Base-by-base conservation (phyloP, 1,140 invertebrate genomes). In the Lucilia sericata region DNA sequence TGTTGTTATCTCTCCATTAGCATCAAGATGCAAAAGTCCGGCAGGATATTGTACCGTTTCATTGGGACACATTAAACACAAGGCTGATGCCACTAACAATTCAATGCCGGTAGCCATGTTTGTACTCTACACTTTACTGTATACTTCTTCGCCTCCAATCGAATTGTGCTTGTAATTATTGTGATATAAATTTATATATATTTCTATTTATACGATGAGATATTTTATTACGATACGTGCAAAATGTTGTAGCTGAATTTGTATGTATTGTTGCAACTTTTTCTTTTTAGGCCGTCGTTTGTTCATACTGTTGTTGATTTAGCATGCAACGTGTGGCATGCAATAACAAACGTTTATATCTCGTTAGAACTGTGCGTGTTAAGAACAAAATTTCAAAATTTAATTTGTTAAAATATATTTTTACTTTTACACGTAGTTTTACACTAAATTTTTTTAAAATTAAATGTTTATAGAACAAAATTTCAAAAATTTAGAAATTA, bases 21-120 rank as follows among this genome's bases (percentile, higher is more conserved):
- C 70, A 36, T 65, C 55, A n/a, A 85, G 36, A 13, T 34, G 17
- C 12, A 84, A 65, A 5, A 84, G 74, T 9, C 74, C 60, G 8
- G 34, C n/a, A 3, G 83, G 74, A 74, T 82, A 34, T 5, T 47
- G 42, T 55, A 82, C 21, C 5, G 5, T 85, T 3, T 85, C 84
- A 49, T 88, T 87, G 0, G 89, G 85, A 86, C 89, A 90, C n/a
- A 85, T 83, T 5, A 84, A 25, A 30, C 89, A 90, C 0, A 90
- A 80, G 13, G 86, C 89, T 12, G 88, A 85, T 19, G 89, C 87
- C 83, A 90, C 85, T 25, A 90, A 85, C 65, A 90, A 84, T 84
- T 90, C 89, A 47, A 90, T 86, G 12, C 89, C 89, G 14, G 83
- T 87, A 17, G 76, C 76, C 76, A 80, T 80, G 8, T 51, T n/a